Conservation (phyloP, 2,888 invertebrate genomes). For the Eledona agricola region DNA sequence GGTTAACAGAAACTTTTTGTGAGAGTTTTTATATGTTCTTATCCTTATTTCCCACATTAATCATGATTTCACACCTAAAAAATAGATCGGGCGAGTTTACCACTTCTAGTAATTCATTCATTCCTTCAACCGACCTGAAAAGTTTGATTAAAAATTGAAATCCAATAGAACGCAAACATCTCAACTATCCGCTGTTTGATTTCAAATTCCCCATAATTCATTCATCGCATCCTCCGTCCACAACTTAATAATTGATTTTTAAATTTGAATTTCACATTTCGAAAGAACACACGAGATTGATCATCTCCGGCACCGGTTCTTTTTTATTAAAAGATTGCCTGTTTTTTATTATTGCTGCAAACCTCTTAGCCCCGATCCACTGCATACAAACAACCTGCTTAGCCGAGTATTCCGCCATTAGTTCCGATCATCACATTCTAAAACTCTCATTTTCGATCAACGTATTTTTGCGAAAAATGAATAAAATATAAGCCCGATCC, state of each 20-base stretch:
- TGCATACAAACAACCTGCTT: conserved; percentile 10
- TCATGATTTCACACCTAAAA: too few species aligned
- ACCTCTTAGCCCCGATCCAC: background rate
- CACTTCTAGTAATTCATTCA: too few species aligned
- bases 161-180: conserved; percentile 10
- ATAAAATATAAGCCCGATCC: conserved; percentile 7
- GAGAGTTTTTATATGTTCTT: too few species aligned
- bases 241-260: conserved; percentile 25
- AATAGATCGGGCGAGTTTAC: too few species aligned
- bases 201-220: conserved; percentile 8
- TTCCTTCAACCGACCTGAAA: too few species aligned
- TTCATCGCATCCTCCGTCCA: conserved; percentile 15
- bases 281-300: too few species aligned
- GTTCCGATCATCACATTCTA: background rate
- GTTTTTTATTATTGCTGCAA: conserved; percentile 9
- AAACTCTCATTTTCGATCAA: conserved; percentile 2
- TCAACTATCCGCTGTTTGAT: conserved; percentile 6
- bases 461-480: conserved; percentile 3
- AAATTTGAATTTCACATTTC: conserved; percentile 11
- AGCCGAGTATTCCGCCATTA: background rate
- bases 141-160: background rate
- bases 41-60: too few species aligned
- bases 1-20: too few species aligned
- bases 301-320: too few species aligned
- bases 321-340: conserved; percentile 8